Evolutionary conservation across 2,888 invertebrate genomes (phyloP), one percentile per base, ranked within the genome.

Genomic region (Lasioglossum villosulum): DNA sequence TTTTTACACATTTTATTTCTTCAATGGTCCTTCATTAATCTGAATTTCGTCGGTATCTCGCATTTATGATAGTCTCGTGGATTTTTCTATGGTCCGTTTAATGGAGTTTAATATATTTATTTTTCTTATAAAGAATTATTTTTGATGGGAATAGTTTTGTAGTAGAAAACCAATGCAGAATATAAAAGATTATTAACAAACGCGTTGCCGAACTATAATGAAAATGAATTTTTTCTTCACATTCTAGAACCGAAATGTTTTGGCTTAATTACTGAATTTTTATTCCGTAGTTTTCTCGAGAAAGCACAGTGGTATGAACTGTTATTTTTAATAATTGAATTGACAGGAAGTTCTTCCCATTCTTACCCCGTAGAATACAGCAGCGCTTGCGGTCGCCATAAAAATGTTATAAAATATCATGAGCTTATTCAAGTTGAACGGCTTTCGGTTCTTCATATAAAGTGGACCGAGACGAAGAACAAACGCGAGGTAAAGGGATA

Each of bases 311-410:
- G 45, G 16, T 45, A 4, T 45, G 45, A 45, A 45, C 16, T 45
- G 45, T 16, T 45, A 16, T 45, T 45, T 12, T 70, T 39, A 70
- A 70, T 70, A 14, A 70, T 70, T 70, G 2, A 70, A 70, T 39
- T n/a, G n/a, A 70, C 23, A 70, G 34, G 37, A 39, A 70, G 39
- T 39, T 39, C 39, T 14, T 70, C 34, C 39, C n/a, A 70, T 70
- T 95, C 96, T 96, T 94, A 98, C 98, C 96, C 97, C 97, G 94
- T 97, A 96, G 92, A 97, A 97, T 66, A 97, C 96, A 85, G 96
- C 95, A n/a, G 96, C 95, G 89, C 97, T 97, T 45, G 97, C 96
- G 4, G 96, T 84, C 23, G 98, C 97, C 68, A 94, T 90, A 76
- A 90, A 88, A 23, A 94, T 86, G 84, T 94, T 94, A 80, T 94